Conservation (phyloP, 2,888 invertebrate genomes). For the Himalopsyche kuldschensis region DNA sequence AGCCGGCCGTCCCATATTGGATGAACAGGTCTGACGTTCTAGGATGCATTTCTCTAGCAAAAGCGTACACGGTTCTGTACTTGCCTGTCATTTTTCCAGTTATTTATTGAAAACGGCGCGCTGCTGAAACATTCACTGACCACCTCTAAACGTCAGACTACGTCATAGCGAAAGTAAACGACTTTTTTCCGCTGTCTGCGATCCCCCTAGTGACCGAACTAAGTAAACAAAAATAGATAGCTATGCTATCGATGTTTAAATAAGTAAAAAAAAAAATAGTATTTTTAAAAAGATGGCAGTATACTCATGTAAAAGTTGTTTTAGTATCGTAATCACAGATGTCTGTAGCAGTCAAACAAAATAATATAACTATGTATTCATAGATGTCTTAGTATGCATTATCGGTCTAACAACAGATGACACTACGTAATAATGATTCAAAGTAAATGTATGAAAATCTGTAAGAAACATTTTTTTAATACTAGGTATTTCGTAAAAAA, state of each 20-base stretch:
- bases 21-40: constrained; percentile 68
- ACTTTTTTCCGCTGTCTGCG: constrained; percentile 2
- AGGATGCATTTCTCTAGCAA: constrained; percentile 77
- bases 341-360: no score
- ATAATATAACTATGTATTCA: no score
- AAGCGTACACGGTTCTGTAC: constrained; percentile 72
- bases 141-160: constrained; percentile 33
- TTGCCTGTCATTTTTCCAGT: constrained; percentile 49
- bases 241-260: background rate
- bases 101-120: constrained; percentile 32
- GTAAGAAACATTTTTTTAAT: no score
- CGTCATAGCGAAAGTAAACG: constrained; percentile 36
- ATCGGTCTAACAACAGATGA: no score
- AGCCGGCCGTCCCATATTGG: constrained; percentile 85
- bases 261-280: no score
- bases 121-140: constrained; percentile 18
- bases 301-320: background rate
- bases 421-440: no score
- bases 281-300: background rate
- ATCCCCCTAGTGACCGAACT: constrained; percentile 20
- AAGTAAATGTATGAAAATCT: no score
- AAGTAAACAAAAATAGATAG: background rate
- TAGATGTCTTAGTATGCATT: no score
- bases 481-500: no score
- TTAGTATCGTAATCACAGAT: no score